A percentile compares a stretch with the other conserved stretches of the same genome.
phyloP scores from a whole-genome alignment of 2,797 vertebrate species.

The Arnoldichthys spilopterus region DNA sequence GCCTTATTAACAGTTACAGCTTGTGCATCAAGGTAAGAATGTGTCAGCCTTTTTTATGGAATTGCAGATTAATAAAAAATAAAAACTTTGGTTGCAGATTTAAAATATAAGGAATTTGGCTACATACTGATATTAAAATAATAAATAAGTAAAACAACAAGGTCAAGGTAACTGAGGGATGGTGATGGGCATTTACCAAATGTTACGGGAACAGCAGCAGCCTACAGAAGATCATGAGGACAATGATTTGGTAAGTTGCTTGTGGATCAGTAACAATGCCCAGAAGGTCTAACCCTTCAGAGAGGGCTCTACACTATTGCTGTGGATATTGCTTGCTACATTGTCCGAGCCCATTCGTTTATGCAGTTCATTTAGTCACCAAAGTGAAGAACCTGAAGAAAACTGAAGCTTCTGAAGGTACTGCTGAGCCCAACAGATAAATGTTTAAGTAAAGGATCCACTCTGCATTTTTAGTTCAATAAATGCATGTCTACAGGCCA shows the following conservation, averaged over 20 bases:
- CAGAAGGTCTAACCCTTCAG: conserved; percentile 45
- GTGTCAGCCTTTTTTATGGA: background rate
- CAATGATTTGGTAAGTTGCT: conserved; percentile 50
- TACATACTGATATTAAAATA: conserved; percentile 39
- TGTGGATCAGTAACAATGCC: conserved; percentile 48
- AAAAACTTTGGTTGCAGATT: conserved; percentile 58
- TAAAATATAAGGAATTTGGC: conserved; percentile 48
- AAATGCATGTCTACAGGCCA: background rate
- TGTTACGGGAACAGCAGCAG: conserved; percentile 30
- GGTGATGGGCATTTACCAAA: conserved; percentile 17
- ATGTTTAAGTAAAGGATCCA: background rate
- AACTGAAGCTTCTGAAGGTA: conserved; percentile 36
- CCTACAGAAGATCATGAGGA: conserved; percentile 22
- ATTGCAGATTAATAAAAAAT: conserved; percentile 4
- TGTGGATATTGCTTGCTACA: conserved; percentile 68
- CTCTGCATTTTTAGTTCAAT: background rate
- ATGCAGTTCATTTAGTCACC: background rate
- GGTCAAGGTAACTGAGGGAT: conserved; percentile 19
- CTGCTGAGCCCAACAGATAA: background rate
- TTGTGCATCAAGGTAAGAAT: background rate
- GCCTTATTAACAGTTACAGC: background rate
- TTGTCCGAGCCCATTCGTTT: conserved; percentile 34
- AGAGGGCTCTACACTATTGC: conserved; percentile 59
- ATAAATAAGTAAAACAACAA: background rate
- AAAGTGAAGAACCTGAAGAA: conserved; percentile 42